Base-by-base conservation (phyloP, 1,140 invertebrate species). In the Cotesia glomerata region DNA sequence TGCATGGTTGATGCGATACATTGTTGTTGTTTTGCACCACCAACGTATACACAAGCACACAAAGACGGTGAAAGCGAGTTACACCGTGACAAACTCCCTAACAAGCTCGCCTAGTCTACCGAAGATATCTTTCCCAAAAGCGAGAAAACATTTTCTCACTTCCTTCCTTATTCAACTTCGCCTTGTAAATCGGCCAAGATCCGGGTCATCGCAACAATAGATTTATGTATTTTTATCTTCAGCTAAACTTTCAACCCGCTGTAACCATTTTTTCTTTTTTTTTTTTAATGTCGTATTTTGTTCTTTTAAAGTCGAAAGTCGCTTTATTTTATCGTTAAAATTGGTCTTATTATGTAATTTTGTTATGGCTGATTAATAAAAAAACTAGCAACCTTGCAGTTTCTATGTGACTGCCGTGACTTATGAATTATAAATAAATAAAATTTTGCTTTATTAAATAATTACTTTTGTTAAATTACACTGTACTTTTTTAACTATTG, bases 51-150 rank as follows among this genome's bases (percentile, higher is more conserved):
- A n/a, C 14, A 11, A 36, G 14, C 35, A 69, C 39, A 69, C 16
- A 64, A 62, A 63, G 45, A 35, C 39, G 59, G 36, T 64, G 32
- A 39, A 65, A 62, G 66, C 71, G 58, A 45, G 69, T 72, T 52
- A 71, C 65, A 69, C 70, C 66, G 65, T 72, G 70, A 75, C 70
- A 75, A 75, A 75, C 74, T 72, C 70, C 61, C 67, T 70, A 75
- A 75, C 69, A 75, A 72, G 74, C 74, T 71, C 34, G 49, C 26
- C 26, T 26, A 26, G 26, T 26, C 26, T 26, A 26, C 26, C 32
- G 39, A 7, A 54, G 34, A 63, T 65, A 65, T 36, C 35, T 65
- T 63, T 59, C 45, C 65, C 65, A 69, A 66, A 36, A 51, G 70
- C 36, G 58, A 63, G 69, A 71, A 71, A 71, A 71, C 61, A 51